Conservation (phyloP, 2,888 invertebrate genomes). For the Amorpha juglandis region DNA sequence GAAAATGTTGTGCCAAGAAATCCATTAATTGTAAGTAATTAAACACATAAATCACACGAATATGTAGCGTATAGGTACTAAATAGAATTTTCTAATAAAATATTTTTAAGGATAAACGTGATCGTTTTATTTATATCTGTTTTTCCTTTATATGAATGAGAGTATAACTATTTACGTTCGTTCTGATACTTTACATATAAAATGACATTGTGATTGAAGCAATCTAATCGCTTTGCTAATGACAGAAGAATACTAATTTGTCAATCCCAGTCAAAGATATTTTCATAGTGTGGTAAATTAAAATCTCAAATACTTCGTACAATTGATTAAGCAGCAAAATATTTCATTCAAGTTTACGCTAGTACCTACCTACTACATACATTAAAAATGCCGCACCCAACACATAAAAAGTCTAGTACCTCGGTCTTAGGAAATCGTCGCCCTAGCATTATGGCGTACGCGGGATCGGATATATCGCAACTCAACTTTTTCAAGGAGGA, state of each 20-base stretch:
- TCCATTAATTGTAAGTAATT: constrained; percentile 17
- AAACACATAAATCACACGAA: constrained; percentile 35
- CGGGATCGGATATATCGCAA: constrained; percentile 45
- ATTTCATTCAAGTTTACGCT: neutral
- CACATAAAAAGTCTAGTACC: constrained; percentile 49
- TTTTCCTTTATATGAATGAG: neutral
- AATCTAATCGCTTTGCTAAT: neutral
- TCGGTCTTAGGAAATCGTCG: constrained; percentile 47
- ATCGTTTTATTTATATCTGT: constrained; percentile 35
- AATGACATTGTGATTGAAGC: neutral
- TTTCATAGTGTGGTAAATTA: neutral
- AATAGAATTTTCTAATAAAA: constrained; percentile 66
- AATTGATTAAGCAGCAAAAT: too few relatives aligned
- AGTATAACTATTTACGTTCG: too few relatives aligned
- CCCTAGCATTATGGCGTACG: constrained; percentile 43
- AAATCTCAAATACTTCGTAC: neutral
- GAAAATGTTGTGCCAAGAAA: constrained; percentile 17
- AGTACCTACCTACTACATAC: too few relatives aligned
- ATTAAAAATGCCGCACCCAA: constrained; percentile 50
- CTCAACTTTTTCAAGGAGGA: constrained; percentile 69
- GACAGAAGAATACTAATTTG: constrained; percentile 2
- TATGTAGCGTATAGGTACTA: constrained; percentile 26
- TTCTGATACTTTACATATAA: neutral
- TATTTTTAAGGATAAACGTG: constrained; percentile 50
- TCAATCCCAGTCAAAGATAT: neutral